These are phyloP conservation scores for Isichthys henryi DNA, from an alignment of 2,113 vertebrate genomes.

Conservation along the genomic window DNA sequence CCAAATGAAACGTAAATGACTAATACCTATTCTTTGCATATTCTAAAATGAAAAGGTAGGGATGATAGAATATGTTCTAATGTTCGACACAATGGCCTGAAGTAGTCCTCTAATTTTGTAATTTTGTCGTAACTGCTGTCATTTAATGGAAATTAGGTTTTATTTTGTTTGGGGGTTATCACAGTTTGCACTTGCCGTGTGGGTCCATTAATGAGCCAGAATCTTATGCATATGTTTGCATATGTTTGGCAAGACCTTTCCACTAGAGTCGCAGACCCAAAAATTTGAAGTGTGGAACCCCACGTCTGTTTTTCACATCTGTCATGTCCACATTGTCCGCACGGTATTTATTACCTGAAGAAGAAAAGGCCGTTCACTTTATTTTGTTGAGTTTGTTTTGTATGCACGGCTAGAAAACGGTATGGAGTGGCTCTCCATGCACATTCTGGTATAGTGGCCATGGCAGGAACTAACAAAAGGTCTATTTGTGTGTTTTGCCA, in stretches of 20 bases:
- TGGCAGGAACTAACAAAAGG: constrained; percentile 50
- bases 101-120: constrained; percentile 70
- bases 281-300: constrained; percentile 59
- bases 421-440: constrained; percentile 59
- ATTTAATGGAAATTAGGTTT: constrained; percentile 82
- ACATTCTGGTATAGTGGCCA: constrained; percentile 58
- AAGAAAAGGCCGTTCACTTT: constrained; percentile 46
- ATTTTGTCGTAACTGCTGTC: constrained; percentile 67
- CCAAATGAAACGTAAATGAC: constrained; percentile 71
- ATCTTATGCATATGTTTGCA: constrained; percentile 45
- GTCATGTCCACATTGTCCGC: constrained; percentile 46
- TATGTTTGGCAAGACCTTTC: constrained; percentile 41
- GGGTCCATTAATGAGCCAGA: constrained; percentile 69
- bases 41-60: constrained; percentile 64
- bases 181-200: constrained; percentile 66
- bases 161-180: constrained; percentile 74
- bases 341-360: constrained; percentile 47
- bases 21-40: constrained; percentile 73
- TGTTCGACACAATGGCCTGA: constrained; percentile 65
- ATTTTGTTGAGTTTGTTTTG: constrained; percentile 29
- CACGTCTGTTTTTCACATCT: constrained; percentile 60
- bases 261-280: constrained; percentile 53
- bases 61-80: constrained; percentile 77
- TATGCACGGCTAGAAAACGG: constrained; percentile 44
- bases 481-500: constrained; percentile 44